Evolutionary conservation across 2,113 vertebrate genomes (phyloP), one percentile per base, ranked within the genome.

Genomic region (Isichthys henryi): DNA sequence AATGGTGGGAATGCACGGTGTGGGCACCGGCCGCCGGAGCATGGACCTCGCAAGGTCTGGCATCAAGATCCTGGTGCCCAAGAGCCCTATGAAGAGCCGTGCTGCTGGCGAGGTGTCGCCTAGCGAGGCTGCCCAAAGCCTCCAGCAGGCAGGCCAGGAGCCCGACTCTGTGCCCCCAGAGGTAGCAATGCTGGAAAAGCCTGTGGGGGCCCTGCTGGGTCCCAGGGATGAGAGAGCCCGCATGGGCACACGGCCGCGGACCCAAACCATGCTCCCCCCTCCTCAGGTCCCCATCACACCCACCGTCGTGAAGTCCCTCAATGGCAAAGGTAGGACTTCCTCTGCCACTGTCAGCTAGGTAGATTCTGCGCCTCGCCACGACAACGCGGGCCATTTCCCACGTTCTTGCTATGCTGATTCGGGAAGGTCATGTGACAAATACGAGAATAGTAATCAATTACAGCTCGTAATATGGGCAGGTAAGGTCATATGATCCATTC

Each of bases 1-100:
- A 43, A 88, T 35, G 66, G 80, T 74, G 15, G 82, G 3, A 43
- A 92, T 93, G n/a, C 94, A 93, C 0, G 92, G 93, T 0, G 94
- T 95, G 19, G 89, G 92, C 19, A 93, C 96, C 0, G 92, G 95
- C 88, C 96, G 97, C 88, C 97, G 97, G 93, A 97, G 96, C 45
- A 95, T 99, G 96, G 98, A 99, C 94, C 96, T 99, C 52, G 94
- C 97, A 52, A 97, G 97, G 92, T 97, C 96, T 21, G 97, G 98
- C 77, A 99, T 99, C 90, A 99, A 99, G 96, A 99, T 99, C 88
- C 95, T 99, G 56, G 98, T 99, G 91, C 98, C 98, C 45, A 98
- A 97, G 94, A 99, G 98, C 92, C 98, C 98, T 3, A 96, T 99
- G 94, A 98, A 97, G 93, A 96, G 94, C 92, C 96, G 96, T 83